A percentile compares a stretch with the other conserved stretches of the same genome.
These are phyloP conservation scores for Hippocampus barbouri DNA, from an alignment of 2,113 vertebrate genomes.

Conservation along the genomic window DNA sequence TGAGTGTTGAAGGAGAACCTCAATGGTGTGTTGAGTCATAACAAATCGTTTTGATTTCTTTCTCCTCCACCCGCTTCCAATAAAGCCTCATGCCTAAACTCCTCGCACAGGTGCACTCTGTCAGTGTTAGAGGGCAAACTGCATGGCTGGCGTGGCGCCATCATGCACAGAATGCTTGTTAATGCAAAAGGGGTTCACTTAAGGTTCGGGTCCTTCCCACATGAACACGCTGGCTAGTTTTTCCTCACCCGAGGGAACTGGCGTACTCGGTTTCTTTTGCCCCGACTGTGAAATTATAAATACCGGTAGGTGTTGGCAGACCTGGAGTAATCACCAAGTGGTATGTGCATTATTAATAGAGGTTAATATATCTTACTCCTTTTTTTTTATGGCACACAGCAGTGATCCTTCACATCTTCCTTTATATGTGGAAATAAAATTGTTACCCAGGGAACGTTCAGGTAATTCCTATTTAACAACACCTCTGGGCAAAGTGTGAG, in stretches of 20 bases:
- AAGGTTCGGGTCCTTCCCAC: conserved; percentile 24
- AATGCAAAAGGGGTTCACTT: conserved; percentile 39
- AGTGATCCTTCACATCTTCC: conserved; percentile 1
- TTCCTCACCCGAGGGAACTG: conserved; percentile 12
- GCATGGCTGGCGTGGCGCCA: conserved; percentile 43
- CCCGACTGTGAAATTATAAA: conserved; percentile 33
- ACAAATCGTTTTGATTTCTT: conserved; percentile 38
- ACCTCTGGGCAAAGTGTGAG: conserved; percentile 19
- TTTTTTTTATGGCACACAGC: conserved; percentile 3
- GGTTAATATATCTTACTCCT: not conserved
- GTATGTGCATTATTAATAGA: conserved; percentile 21
- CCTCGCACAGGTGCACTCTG: conserved; percentile 37
- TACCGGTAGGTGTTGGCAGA: conserved; percentile 10
- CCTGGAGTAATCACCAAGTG: conserved; percentile 35
- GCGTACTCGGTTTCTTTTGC: conserved; percentile 21
- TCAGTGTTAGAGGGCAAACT: conserved; percentile 45
- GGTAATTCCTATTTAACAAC: conserved; percentile 19
- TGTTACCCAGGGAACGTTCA: conserved; percentile 10
- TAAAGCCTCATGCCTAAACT: conserved; percentile 43
- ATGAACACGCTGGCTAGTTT: conserved; percentile 22
- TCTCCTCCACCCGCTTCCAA: conserved; percentile 34
- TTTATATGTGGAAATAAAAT: not conserved
- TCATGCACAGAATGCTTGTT: conserved; percentile 25
- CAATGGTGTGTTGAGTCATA: conserved; percentile 39
- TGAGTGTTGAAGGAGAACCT: conserved; percentile 28